Evolutionary conservation across 2,113 vertebrate species (phyloP), one percentile per base, ranked within the genome.

Genomic region (Lucifuga dentata): DNA sequence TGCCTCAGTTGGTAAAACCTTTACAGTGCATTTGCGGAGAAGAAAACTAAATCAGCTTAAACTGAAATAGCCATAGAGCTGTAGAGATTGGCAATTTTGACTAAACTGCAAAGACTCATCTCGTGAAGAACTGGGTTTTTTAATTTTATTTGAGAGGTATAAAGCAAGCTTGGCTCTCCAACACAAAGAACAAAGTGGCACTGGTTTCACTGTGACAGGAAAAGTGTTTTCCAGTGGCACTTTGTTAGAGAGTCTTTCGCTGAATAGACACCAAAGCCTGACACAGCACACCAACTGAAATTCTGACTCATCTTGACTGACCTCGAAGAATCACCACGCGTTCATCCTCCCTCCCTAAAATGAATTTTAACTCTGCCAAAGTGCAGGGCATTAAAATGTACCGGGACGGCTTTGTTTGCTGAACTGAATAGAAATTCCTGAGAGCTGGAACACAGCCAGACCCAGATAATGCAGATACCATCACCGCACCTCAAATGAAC

Each of bases 341-440:
- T 58, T 58, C 43, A 53, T 65, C 78, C 62, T 48, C 35, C 29
- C 19, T 51, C 62, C 36, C 24, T 29, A 21, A 23, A 57, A 74
- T 52, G 40, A 53, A 57, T 68, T 43, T 48, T 43, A 29, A 36
- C 11, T 61, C 26, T 56, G 38, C 57, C 43, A 63, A 59, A 78
- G 46, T 55, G 46, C n/a, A 3, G 0, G 15, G 55, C 56, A 78
- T 83, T 68, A 74, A 65, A 80, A 78, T 68, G 53, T 26, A 74
- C 56, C 44, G 38, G 35, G 53, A 43, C 49, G 5, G 17, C 51
- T 69, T 66, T 49, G 60, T 69, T 62, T 61, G 38, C 44, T 40
- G 56, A 59, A 26, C 36, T 3, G 13, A 12, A 59, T 36, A 4
- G 33, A 49, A 17, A 20, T n/a, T 21, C 60, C 49, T 1, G 0